These are phyloP conservation scores for Neodiprion virginianus DNA, from an alignment of 1,140 invertebrate species.

Conservation along the genomic window DNA sequence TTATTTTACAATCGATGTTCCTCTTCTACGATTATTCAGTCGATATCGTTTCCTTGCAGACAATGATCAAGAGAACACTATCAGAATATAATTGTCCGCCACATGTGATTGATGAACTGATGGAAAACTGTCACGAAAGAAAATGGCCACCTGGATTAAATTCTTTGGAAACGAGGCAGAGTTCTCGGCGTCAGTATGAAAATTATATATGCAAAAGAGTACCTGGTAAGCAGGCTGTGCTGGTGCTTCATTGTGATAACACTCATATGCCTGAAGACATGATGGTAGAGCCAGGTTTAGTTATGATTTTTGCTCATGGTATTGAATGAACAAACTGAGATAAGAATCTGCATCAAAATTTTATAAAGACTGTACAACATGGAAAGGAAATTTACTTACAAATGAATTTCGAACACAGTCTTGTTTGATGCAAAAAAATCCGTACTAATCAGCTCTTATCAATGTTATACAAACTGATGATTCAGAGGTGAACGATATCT, in stretches of 20 bases:
- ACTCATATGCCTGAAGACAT: slow-evolving; percentile 93
- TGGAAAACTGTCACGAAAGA: slow-evolving; percentile 96
- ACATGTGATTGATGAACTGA: slow-evolving; percentile 91
- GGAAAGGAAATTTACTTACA: too few relatives aligned
- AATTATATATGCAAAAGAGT: slow-evolving; percentile 94
- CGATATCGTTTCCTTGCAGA: slow-evolving; percentile 64
- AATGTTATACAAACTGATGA: too few relatives aligned
- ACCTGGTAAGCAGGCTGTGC: slow-evolving; percentile 93
- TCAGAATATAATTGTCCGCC: slow-evolving; percentile 92
- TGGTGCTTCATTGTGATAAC: slow-evolving; percentile 94
- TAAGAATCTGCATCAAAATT: too few relatives aligned
- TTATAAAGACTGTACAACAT: too few relatives aligned
- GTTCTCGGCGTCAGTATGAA: slow-evolving; percentile 90
- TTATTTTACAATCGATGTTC: slow-evolving; percentile 13
- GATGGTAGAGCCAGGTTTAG: slow-evolving; percentile 95
- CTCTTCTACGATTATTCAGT: slow-evolving; percentile 4
- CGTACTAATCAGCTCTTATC: too few relatives aligned
- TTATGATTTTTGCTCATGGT: slow-evolving; percentile 98
- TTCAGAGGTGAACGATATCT: too few relatives aligned
- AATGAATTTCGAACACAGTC: too few relatives aligned
- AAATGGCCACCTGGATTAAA: slow-evolving; percentile 92
- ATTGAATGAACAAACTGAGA: slow-evolving; percentile 75
- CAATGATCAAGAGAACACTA: slow-evolving; percentile 89
- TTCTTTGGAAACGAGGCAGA: slow-evolving; percentile 91
- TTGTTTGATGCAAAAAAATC: too few relatives aligned